Evolutionary conservation across 1,140 invertebrate genomes (phyloP).

Genomic region (Drosophila pseudoobscura): DNA sequence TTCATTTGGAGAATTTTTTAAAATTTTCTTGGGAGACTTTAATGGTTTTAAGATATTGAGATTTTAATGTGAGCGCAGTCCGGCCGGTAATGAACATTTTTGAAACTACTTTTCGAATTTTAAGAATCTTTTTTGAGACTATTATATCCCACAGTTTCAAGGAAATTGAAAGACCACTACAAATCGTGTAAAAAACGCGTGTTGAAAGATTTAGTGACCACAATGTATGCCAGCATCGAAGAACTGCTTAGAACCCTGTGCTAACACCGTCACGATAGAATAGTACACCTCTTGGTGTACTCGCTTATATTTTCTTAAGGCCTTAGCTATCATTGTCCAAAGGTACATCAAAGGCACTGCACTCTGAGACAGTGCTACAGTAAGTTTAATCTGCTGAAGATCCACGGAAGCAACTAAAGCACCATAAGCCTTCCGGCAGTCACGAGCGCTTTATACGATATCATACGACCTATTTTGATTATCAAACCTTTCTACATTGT

Average conservation of each 20-base stretch:
- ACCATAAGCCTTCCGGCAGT: slow-evolving; percentile 87
- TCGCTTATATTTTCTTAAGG: slow-evolving; percentile 85
- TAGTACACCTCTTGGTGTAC: slow-evolving; percentile 85
- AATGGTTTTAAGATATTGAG: too few species aligned
- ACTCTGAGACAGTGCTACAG: slow-evolving; percentile 84
- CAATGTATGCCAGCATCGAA: slow-evolving; percentile 33
- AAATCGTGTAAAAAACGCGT: too few species aligned
- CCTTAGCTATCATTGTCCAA: slow-evolving; percentile 86
- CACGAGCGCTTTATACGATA: slow-evolving; percentile 91
- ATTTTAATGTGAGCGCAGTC: too few species aligned
- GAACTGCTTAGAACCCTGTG: slow-evolving; percentile 90
- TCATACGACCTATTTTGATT: slow-evolving; percentile 86
- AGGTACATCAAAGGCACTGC: slow-evolving; percentile 89
- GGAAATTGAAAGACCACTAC: too few species aligned
- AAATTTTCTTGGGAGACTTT: too few species aligned
- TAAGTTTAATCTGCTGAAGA: slow-evolving; percentile 85
- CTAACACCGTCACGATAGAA: slow-evolving; percentile 93
- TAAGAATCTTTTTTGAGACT: too few species aligned
- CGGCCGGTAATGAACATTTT: too few species aligned
- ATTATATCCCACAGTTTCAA: too few species aligned
- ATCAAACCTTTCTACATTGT: slow-evolving; percentile 86
- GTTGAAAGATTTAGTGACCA: too few species aligned
- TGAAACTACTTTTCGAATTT: too few species aligned
- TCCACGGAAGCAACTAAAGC: slow-evolving; percentile 92
- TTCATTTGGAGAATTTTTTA: too few species aligned